Percentiles rank a stretch among this genome's conserved stretches.
Evolutionary conservation across 2,113 vertebrate genomes (phyloP).

Genomic region (Xyliphius kryptos): DNA sequence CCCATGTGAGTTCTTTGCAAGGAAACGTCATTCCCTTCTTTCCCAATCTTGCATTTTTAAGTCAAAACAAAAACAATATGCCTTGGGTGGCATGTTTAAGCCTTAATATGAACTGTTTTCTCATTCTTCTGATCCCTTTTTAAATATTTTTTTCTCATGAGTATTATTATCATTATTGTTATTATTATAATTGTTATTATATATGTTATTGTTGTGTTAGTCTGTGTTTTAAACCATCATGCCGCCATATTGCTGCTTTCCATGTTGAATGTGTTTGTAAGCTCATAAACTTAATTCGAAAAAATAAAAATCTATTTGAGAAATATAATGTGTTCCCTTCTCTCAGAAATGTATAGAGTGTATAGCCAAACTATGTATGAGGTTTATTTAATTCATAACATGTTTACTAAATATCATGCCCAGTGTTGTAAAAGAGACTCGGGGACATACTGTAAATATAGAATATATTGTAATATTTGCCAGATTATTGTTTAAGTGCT

Average conservation of each 20-base stretch:
- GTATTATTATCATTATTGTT: too few relatives aligned
- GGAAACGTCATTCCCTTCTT: neutral
- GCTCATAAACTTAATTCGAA: constrained; percentile 38
- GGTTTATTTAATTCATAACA: too few relatives aligned
- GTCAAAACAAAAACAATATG: constrained; percentile 5
- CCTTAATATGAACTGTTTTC: constrained; percentile 42
- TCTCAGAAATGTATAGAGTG: too few relatives aligned
- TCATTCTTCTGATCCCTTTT: neutral
- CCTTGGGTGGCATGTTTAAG: constrained; percentile 27
- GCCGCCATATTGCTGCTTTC: constrained; percentile 24
- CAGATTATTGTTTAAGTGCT: too few relatives aligned
- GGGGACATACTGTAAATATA: too few relatives aligned
- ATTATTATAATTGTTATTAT: too few relatives aligned
- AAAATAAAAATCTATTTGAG: constrained; percentile 11
- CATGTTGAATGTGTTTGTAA: constrained; percentile 41
- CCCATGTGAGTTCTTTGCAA: constrained; percentile 5
- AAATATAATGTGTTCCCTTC: constrained; percentile 11
- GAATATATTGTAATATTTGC: too few relatives aligned
- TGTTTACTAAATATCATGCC: too few relatives aligned
- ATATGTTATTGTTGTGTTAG: constrained; percentile 11
- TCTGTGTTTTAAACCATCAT: constrained; percentile 21
- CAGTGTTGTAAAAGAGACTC: too few relatives aligned
- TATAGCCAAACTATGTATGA: too few relatives aligned
- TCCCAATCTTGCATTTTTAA: constrained; percentile 8
- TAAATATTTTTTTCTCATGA: too few relatives aligned